Conservation (phyloP, 2,113 vertebrate species). For the Athene cunicularia region DNA sequence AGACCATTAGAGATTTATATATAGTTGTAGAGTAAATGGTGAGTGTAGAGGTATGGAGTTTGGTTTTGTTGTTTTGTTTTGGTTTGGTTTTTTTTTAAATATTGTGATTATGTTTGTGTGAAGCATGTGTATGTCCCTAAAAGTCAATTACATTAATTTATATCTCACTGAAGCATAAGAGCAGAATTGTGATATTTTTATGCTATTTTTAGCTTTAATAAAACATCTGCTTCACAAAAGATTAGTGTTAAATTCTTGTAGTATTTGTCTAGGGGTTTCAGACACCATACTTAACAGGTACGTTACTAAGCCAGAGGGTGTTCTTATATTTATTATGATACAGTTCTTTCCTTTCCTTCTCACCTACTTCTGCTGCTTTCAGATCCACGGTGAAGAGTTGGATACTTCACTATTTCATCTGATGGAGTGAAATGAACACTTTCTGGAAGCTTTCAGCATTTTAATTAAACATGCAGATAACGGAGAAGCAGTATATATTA, state of each 20-base stretch:
- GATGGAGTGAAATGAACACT: constrained; percentile 6
- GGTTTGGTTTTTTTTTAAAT: neutral
- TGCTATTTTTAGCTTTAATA: neutral
- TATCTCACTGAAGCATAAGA: neutral
- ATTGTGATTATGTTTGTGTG: neutral
- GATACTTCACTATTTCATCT: constrained; percentile 13
- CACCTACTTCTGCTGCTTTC: neutral
- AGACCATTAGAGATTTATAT: neutral
- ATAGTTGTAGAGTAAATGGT: neutral
- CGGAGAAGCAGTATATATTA: constrained; percentile 61
- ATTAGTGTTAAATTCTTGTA: neutral
- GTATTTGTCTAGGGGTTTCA: neutral
- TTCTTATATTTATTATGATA: neutral
- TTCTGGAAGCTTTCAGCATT: constrained; percentile 49
- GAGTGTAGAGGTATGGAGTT: neutral
- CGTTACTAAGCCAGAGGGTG: neutral
- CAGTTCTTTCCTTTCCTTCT: neutral
- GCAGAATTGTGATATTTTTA: neutral
- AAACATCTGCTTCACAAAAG: neutral
- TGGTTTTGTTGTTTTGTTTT: neutral
- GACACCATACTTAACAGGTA: neutral
- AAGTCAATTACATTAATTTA: neutral
- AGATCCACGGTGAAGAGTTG: neutral
- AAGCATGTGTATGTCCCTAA: neutral
- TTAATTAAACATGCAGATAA: constrained; percentile 72